Conservation (phyloP, 2,888 invertebrate species). For the Pseudococcus longispinus region DNA sequence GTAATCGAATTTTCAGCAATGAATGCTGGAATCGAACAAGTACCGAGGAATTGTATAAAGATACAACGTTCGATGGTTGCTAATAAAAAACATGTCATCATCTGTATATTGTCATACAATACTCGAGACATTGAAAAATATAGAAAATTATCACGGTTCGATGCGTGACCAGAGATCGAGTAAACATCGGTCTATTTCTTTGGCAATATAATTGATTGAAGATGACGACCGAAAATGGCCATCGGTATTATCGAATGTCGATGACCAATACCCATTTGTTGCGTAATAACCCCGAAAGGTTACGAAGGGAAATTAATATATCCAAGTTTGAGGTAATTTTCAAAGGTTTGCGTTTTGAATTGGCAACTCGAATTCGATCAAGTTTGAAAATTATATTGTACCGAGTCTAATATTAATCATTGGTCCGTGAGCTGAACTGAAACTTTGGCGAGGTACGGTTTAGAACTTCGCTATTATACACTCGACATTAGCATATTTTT, state of each 20-base stretch:
- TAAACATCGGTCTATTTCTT: conserved; percentile 1
- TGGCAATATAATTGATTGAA: neutral
- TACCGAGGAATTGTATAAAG: neutral
- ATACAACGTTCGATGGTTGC: neutral
- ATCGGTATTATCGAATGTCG: neutral
- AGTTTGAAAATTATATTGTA: neutral
- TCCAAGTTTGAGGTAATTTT: neutral
- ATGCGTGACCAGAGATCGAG: neutral
- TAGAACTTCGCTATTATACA: neutral
- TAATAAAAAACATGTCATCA: conserved; percentile 19
- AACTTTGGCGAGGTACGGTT: too few species aligned
- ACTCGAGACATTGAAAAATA: neutral
- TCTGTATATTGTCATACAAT: neutral
- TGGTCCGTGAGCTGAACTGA: neutral
- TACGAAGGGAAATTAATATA: neutral
- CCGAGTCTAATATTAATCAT: neutral
- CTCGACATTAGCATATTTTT: conserved; percentile 13
- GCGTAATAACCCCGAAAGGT: neutral
- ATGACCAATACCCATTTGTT: neutral
- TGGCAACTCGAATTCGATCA: neutral
- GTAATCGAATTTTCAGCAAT: conserved; percentile 10
- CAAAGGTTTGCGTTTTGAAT: neutral
- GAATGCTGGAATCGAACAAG: neutral
- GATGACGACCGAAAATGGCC: neutral
- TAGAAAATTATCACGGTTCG: conserved; percentile 1